A percentile compares a stretch with the other conserved stretches of the same genome.
Evolutionary conservation across 2,797 vertebrate genomes (phyloP).

Genomic region (Arrhamphus sclerolepis): DNA sequence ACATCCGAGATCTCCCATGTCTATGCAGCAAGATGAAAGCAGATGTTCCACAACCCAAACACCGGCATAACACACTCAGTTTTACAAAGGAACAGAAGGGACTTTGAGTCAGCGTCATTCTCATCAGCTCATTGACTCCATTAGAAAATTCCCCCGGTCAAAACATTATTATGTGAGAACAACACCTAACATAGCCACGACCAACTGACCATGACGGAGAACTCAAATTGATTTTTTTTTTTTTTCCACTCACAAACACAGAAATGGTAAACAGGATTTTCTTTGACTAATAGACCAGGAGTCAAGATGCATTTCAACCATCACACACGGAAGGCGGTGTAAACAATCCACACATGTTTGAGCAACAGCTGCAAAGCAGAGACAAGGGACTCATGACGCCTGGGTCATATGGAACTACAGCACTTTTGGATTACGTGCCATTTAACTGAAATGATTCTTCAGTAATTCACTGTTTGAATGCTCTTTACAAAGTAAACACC

Average conservation of each 20-base stretch:
- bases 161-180: slow-evolving; percentile 55
- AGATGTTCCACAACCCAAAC: slow-evolving; percentile 74
- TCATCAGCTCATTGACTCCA: slow-evolving; percentile 68
- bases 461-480: background rate
- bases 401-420: background rate
- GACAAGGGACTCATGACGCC: background rate
- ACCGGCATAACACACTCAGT: slow-evolving; percentile 46
- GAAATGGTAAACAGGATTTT: slow-evolving; percentile 37
- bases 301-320: slow-evolving; percentile 38
- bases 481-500: background rate
- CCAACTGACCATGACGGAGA: slow-evolving; percentile 59
- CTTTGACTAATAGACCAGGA: slow-evolving; percentile 39
- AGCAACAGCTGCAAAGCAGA: background rate
- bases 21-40: slow-evolving; percentile 73
- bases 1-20: slow-evolving; percentile 67
- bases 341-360: slow-evolving; percentile 11
- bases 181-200: slow-evolving; percentile 35
- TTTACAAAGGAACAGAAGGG: slow-evolving; percentile 50
- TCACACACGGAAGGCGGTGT: slow-evolving; percentile 6
- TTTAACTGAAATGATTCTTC: background rate
- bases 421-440: background rate
- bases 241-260: slow-evolving; percentile 34
- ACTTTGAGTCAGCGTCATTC: slow-evolving; percentile 59
- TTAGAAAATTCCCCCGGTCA: slow-evolving; percentile 56
- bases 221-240: slow-evolving; percentile 50